Base-by-base conservation (phyloP, 2,113 vertebrate genomes). In the Prietella phreatophila region DNA sequence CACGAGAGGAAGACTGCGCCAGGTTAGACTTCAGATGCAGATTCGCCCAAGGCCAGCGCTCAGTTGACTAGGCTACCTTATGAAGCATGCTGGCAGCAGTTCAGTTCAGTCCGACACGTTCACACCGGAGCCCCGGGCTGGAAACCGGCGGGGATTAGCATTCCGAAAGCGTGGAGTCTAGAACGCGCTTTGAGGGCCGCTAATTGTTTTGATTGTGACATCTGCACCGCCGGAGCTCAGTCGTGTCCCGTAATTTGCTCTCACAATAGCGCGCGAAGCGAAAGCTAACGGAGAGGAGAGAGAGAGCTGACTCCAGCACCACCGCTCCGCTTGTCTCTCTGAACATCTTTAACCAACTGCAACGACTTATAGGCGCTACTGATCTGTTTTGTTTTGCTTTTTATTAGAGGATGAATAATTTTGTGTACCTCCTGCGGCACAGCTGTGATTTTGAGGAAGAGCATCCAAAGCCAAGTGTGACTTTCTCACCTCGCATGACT, bases 121-220 rank as follows among this genome's bases (percentile, higher is more conserved):
- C 58, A 61, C 76, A 6, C 36, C 36, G 13, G 56, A 25, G 80
- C 56, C 11, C 56, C 36, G 61, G 55, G 56, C 19, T 82, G 36
- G 80, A 82, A 42, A 39, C 7, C 73, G 19, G 25, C 30, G 50
- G 42, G 61, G 83, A 69, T 71, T 36, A 84, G 42, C 65, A 84
- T 84, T 71, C 65, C 27, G 42, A 30, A 63, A 60, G 50, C 76
- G 50, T 47, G 30, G n/a, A 67, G 61, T n/a, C 33, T 9, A 20
- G 61, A n/a, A 60, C 36, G 86, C 67, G 80, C 80, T 83, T 86
- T 86, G 25, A 63, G 75, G 36, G 75, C 56, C 65, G 67, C 27
- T 87, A 63, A 87, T 84, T 78, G 86, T 84, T 83, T 87, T 60
- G 85, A 53, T 86, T 53, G 75, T 83, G 86, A 76, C 81, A 87